phyloP scores from a whole-genome alignment of 2,888 invertebrate genomes.

The Habroteleia sp. region DNA sequence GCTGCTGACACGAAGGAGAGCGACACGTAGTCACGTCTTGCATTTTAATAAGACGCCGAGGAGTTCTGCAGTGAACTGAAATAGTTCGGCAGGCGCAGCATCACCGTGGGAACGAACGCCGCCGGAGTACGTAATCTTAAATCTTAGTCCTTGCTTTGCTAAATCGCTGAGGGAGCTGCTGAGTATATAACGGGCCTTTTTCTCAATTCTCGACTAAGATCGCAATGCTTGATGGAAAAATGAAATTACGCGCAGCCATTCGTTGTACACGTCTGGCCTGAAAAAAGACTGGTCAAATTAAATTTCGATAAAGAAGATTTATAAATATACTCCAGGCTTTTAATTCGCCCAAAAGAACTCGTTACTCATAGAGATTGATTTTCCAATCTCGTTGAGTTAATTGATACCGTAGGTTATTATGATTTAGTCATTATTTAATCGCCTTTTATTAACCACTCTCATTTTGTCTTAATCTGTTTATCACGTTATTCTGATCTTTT shows the following conservation, averaged over 20 bases:
- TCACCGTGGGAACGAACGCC: conserved; percentile 60
- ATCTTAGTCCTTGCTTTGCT: conserved; percentile 58
- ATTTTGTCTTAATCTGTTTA: too few relatives aligned
- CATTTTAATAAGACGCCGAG: conserved; percentile 55
- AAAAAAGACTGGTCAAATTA: conserved; percentile 37
- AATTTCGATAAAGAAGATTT: conserved; percentile 54
- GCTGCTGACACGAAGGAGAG: conserved; percentile 59
- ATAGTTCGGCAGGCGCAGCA: conserved; percentile 61
- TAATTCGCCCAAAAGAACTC: conserved; percentile 1
- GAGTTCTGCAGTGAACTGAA: conserved; percentile 53
- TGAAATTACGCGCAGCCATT: conserved; percentile 47
- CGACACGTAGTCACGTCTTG: conserved; percentile 59
- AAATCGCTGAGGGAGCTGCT: conserved; percentile 59
- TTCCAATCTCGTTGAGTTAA: too few relatives aligned
- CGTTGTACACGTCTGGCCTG: conserved; percentile 21
- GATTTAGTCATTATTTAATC: too few relatives aligned
- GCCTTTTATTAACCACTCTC: too few relatives aligned
- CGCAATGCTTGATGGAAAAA: conserved; percentile 58
- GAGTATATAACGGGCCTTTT: conserved; percentile 57
- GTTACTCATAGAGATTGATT: neutral
- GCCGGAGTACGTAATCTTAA: conserved; percentile 61
- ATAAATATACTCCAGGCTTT: conserved; percentile 33
- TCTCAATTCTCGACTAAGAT: conserved; percentile 50
- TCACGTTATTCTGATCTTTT: too few relatives aligned
- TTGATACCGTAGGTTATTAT: too few relatives aligned